Evolutionary conservation across 2,888 invertebrate genomes (phyloP), one percentile per base, ranked within the genome.

Genomic region (Epinotia ramella): DNA sequence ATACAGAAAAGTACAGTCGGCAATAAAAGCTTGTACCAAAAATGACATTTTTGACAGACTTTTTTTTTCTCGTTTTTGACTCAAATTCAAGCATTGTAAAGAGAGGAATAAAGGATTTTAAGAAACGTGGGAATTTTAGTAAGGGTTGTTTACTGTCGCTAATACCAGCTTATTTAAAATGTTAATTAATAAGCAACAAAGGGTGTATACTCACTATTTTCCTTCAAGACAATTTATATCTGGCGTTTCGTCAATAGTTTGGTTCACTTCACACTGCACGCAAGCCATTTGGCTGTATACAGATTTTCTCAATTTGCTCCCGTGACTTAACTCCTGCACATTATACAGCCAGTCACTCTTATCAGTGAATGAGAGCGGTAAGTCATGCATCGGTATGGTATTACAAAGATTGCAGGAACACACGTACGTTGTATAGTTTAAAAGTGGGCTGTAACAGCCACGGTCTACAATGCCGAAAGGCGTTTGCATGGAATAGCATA

Each of bases 331-430:
- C 80, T 92, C 91, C 78, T 88, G 81, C 77, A 92, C 85, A 84
- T 93, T 89, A 78, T 88, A 84, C 68, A 87, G 77, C 93, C 93
- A 93, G 76, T 89, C 86, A 77, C 78, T 82, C 81, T 87, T 89
- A 74, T 81, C 84, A 11, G 84, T 77, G 85, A 89, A 92, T 81
- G 87, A 83, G 79, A 84, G 83, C 62, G 93, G 93, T 88, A 92
- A 86, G 80, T 91, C 89, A 80, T 87, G 86, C 79, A 91, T 86
- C 65, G 91, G 83, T 81, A 90, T 83, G 81, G 87, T 85, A 84
- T 93, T 93, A 83, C 93, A 93, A 69, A 92, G 86, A 84, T 93
- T 91, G 82, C 92, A 91, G 64, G 90, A 84, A 80, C 93, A 93
- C 63, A 91, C 90, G 80, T 88, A 91, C 62, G 86, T 87, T 65